Evolutionary conservation across 2,888 invertebrate genomes (phyloP), one percentile per base, ranked within the genome.

Genomic region (Hedya salicella): DNA sequence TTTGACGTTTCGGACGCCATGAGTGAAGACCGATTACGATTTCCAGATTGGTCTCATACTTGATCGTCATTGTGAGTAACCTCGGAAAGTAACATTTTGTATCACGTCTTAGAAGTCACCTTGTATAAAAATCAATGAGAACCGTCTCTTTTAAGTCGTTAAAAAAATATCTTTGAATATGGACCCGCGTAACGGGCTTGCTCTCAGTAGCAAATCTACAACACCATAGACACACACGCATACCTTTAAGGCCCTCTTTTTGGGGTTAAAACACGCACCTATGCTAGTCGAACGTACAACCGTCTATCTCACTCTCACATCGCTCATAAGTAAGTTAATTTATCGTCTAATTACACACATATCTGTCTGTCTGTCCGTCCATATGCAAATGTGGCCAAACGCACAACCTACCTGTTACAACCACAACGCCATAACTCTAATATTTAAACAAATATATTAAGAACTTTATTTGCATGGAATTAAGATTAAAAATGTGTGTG

Each of bases 261-360:
- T 25, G 3, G 9, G 9, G 9, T 9, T 36, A 9, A 36, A 36
- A 36, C 9, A 9, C 30, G 53, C 61, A 66, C 66, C 19, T 1
- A 21, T 30, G 3, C 11, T 32, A 16, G 60, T 61, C 61, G 66
- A 19, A 61, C 44, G 62, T 16, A 42, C 36, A 49, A 48, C 59
- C 50, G 42, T 66, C 63, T 70, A 70, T 66, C 69, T 61, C 39
- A 61, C 67, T 60, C 67, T 48, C 69, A 66, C 72, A 75, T 79
- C 78, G 75, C 73, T 79, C 75, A 75, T 79, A 80, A 79, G 76
- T 75, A 74, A 77, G 73, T 78, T 80, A 87, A 87, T 87, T 82
- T 87, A 87, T 84, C 72, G 79, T 75, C 80, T 83, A 88, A 88
- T 88, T 87, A 88, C 85, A 77, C 69, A 75, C 73, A 74, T 79